Base-by-base conservation (phyloP, 2,888 invertebrate genomes). In the Lymantria dispar region DNA sequence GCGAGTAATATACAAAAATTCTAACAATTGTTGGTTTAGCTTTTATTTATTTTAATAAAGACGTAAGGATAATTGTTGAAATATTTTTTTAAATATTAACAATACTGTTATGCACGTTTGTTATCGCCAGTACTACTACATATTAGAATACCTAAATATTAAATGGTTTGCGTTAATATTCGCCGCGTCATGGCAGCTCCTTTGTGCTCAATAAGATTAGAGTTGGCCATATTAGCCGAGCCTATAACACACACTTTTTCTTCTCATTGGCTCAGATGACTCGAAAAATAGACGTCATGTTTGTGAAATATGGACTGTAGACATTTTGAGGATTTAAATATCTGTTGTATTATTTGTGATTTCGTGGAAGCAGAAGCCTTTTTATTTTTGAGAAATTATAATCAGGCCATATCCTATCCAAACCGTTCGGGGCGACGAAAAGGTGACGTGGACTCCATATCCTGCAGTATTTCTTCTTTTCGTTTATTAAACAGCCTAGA, bases 61-160 rank as follows among this genome's bases (percentile, higher is more conserved):
- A n/a, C n/a, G n/a, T n/a, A n/a, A n/a, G n/a, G n/a, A n/a, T n/a
- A n/a, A n/a, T n/a, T n/a, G n/a, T n/a, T n/a, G n/a, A n/a, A 22
- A 22, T 22, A 22, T 22, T 22, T 3, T 2, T 22, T 22, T 22
- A 3, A 22, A 22, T 22, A 22, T 3, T 41, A 44, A 47, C 46
- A 29, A 48, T 48, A 31, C 31, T 48, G 14, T n/a, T 15, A 40
- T 64, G 43, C 44, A 50, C 41, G 14, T 54, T 52, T 78, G 70
- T 60, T 45, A 66, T 47, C 74, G 73, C 50, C 74, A 68, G 83
- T 85, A 86, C 83, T 64, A 56, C 71, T 72, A 75, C 74, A 74
- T 78, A 80, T 83, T 75, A 78, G 75, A 85, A 87, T 86, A 89
- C 85, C 87, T 86, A 87, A 89, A 87, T 87, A 87, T 88, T 83